phyloP scores from a whole-genome alignment of 2,113 vertebrate genomes.

The Tachuris rubrigastra region DNA sequence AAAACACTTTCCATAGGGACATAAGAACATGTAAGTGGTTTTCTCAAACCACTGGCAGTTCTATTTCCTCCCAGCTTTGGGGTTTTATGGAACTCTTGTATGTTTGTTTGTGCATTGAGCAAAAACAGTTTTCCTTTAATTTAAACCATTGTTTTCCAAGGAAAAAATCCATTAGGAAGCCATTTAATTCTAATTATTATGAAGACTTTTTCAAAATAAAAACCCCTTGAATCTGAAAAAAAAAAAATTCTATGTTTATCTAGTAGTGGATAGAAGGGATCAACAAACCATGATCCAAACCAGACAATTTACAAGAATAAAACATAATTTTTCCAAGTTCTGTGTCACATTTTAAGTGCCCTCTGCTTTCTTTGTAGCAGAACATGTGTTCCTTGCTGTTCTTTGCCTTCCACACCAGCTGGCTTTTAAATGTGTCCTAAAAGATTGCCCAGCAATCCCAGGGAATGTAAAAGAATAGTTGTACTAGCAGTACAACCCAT shows the following conservation, averaged over 20 bases:
- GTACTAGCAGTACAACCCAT: background rate
- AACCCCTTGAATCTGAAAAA: background rate
- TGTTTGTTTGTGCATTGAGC: background rate
- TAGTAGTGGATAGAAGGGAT: background rate
- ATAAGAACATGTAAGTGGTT: background rate
- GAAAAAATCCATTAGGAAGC: constrained; percentile 3
- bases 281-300: background rate
- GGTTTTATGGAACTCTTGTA: constrained; percentile 20
- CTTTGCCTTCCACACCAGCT: background rate
- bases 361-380: background rate
- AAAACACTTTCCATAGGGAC: background rate
- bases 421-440: background rate
- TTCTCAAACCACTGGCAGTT: constrained; percentile 3
- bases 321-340: background rate
- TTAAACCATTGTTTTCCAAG: constrained; percentile 47
- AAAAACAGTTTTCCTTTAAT: constrained; percentile 48
- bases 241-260: background rate
- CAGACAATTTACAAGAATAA: background rate
- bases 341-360: background rate
- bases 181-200: constrained; percentile 33
- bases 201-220: background rate
- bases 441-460: background rate
- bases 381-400: background rate
- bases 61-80: background rate
- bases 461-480: background rate